Evolutionary conservation across 2,113 vertebrate genomes (phyloP).

Genomic region (Boulengeromyrus knoepffleri): DNA sequence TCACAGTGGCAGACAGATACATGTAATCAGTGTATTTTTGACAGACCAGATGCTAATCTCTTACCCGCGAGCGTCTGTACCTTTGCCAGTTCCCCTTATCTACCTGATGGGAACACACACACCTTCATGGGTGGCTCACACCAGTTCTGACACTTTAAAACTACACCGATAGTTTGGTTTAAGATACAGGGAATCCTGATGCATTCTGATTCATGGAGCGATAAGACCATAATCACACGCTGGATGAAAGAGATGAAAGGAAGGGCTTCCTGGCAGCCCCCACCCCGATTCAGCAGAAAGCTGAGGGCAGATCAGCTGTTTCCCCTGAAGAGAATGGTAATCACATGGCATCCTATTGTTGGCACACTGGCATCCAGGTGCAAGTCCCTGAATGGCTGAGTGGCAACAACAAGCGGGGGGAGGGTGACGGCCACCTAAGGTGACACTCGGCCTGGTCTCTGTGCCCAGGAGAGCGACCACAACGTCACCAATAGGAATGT

Average conservation of each 20-base stretch:
- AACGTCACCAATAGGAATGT: background rate
- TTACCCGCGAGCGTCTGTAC: slow-evolving; percentile 22
- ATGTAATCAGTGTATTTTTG: slow-evolving; percentile 44
- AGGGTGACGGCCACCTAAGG: slow-evolving; percentile 22
- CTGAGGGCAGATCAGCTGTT: slow-evolving; percentile 20
- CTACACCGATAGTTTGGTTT: background rate
- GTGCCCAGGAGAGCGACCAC: background rate
- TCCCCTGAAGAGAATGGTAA: slow-evolving; percentile 30
- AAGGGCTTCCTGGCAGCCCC: slow-evolving; percentile 40
- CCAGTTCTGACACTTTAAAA: slow-evolving; percentile 32
- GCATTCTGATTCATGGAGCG: slow-evolving; percentile 19
- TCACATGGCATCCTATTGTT: slow-evolving; percentile 40
- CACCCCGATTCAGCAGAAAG: background rate
- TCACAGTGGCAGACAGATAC: background rate
- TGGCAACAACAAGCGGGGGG: slow-evolving; percentile 20
- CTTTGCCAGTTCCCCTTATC: slow-evolving; percentile 37
- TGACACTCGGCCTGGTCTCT: background rate
- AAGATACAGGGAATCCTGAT: slow-evolving; percentile 43
- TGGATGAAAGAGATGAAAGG: slow-evolving; percentile 10
- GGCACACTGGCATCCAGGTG: slow-evolving; percentile 40
- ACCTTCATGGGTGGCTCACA: slow-evolving; percentile 55
- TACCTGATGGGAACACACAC: slow-evolving; percentile 26
- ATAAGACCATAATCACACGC: slow-evolving; percentile 44
- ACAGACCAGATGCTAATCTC: slow-evolving; percentile 40
- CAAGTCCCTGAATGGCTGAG: slow-evolving; percentile 12